phyloP scores from a whole-genome alignment of 2,888 invertebrate genomes.

The Bursaphelenchus okinawaensis region DNA sequence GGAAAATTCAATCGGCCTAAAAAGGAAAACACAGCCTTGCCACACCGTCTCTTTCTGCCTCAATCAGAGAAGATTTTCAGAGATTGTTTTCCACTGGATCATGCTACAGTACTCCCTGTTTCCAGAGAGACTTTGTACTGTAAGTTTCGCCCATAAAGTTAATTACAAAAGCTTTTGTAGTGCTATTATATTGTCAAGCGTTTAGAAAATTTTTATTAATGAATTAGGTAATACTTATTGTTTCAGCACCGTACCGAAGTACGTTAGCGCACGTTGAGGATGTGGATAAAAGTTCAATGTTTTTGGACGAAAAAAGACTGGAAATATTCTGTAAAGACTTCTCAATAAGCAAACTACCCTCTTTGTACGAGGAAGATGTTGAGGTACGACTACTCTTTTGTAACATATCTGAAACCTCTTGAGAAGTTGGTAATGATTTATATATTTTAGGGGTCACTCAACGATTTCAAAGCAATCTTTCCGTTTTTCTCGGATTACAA shows the following conservation, averaged over 20 bases:
- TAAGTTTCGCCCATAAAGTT: not conserved
- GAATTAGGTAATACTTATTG: not conserved
- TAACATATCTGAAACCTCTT: too few species aligned
- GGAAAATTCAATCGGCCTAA: not conserved
- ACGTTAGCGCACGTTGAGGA: not conserved
- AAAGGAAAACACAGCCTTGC: not conserved
- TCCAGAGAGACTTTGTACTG: not conserved
- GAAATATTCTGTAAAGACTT: not conserved
- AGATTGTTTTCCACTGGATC: slow-evolving; percentile 6
- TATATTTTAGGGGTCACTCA: not conserved
- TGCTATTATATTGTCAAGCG: not conserved
- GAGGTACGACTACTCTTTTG: not conserved
- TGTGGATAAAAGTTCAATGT: not conserved
- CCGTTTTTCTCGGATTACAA: not conserved
- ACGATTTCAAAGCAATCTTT: not conserved
- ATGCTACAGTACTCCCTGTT: not conserved
- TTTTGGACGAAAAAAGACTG: not conserved
- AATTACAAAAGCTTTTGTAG: too few species aligned
- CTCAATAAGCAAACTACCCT: not conserved
- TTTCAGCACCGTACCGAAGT: slow-evolving; percentile 11
- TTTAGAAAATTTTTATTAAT: not conserved
- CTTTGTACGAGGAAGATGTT: not conserved
- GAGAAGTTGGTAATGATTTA: too few species aligned
- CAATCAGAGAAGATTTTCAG: not conserved
- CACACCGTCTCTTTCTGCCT: not conserved